A percentile compares a stretch with the other conserved stretches of the same genome.
These are phyloP conservation scores for Pectinophora gossypiella DNA, from an alignment of 1,140 invertebrate genomes.

Conservation along the genomic window DNA sequence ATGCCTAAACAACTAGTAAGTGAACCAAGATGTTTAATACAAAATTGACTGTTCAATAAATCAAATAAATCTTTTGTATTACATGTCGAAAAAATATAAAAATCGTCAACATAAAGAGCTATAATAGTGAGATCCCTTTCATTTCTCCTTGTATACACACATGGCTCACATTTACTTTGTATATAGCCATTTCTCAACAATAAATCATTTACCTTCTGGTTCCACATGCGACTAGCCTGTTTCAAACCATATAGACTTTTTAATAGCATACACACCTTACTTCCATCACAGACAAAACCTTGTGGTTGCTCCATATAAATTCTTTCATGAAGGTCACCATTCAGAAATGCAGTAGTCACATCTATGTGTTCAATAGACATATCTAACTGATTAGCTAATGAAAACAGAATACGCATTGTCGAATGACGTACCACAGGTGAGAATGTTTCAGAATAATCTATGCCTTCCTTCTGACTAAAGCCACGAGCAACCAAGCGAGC, in stretches of 20 bases:
- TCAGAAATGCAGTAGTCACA: conserved; percentile 53
- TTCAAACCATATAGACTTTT: conserved; percentile 7
- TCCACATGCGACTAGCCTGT: background rate
- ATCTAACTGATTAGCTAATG: conserved; percentile 28
- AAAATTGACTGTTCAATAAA: background rate
- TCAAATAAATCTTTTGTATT: background rate
- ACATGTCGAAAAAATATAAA: conserved; percentile 16
- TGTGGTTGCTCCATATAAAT: conserved; percentile 57
- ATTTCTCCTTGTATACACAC: conserved; percentile 16
- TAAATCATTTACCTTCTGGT: conserved; percentile 8
- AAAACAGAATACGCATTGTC: conserved; percentile 36
- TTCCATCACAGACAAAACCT: conserved; percentile 19
- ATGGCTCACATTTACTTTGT: conserved; percentile 18
- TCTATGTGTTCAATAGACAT: conserved; percentile 46
- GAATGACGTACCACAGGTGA: conserved; percentile 34
- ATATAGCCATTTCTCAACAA: background rate
- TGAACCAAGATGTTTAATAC: conserved; percentile 1
- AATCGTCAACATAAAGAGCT: conserved; percentile 30
- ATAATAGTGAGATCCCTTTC: conserved; percentile 7
- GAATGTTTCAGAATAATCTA: conserved; percentile 50
- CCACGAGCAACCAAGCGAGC: conserved; percentile 62
- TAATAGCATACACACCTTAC: conserved; percentile 10
- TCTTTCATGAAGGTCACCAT: conserved; percentile 52
- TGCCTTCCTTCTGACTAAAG: conserved; percentile 38
- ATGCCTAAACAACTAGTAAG: conserved; percentile 3